A percentile compares a stretch with the other conserved stretches of the same genome.
Conservation (phyloP, 2,888 invertebrate genomes). For the Idaea dimidiata region DNA sequence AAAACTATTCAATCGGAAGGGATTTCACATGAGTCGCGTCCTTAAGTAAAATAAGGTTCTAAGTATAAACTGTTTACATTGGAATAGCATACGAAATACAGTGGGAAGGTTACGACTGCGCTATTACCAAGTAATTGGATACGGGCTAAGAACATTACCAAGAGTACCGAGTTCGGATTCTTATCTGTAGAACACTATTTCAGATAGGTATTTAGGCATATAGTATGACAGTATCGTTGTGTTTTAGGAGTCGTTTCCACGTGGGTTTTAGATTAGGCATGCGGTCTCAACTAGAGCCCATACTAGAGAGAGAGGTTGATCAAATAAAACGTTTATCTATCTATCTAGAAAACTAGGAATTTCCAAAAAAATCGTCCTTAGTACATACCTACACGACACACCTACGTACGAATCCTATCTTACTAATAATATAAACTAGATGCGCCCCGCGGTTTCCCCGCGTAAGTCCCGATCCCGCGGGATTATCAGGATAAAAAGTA, state of each 20-base stretch:
- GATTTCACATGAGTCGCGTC: too few relatives aligned
- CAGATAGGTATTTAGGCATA: background rate
- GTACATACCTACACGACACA: too few relatives aligned
- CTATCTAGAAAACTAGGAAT: too few relatives aligned
- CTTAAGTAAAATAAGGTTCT: background rate
- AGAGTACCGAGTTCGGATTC: background rate
- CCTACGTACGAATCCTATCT: too few relatives aligned
- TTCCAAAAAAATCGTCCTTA: too few relatives aligned
- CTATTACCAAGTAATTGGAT: slow-evolving; percentile 1
- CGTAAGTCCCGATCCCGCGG: too few relatives aligned
- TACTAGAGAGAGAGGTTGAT: too few relatives aligned
- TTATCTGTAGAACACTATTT: background rate
- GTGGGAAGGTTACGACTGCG: background rate
- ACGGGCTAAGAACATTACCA: background rate
- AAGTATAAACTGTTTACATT: background rate
- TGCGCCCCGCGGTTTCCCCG: too few relatives aligned
- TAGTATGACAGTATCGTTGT: background rate
- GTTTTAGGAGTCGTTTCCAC: background rate
- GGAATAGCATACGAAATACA: background rate
- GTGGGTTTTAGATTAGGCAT: background rate
- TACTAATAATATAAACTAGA: too few relatives aligned
- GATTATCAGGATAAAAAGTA: too few relatives aligned
- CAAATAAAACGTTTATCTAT: too few relatives aligned
- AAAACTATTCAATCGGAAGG: background rate
- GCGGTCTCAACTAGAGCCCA: too few relatives aligned